phyloP scores from a whole-genome alignment of 2,113 vertebrate genomes.

The Tricholaema leucomelas region DNA sequence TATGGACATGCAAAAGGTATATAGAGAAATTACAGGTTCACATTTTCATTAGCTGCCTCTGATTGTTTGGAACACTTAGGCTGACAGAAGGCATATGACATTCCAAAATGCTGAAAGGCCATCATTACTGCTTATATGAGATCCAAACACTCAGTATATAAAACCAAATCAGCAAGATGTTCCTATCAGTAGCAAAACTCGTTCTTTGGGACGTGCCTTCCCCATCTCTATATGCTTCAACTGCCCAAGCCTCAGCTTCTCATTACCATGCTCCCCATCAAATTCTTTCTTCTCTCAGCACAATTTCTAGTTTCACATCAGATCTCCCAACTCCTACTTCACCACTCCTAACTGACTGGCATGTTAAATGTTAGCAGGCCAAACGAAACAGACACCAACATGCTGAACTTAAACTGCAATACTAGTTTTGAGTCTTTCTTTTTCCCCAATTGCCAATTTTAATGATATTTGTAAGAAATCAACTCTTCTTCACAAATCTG shows the following conservation, averaged over 20 bases:
- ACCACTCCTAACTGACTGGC: neutral
- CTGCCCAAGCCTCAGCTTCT: neutral
- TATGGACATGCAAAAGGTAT: neutral
- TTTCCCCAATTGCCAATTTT: neutral
- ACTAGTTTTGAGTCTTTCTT: neutral
- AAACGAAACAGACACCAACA: neutral
- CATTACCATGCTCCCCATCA: neutral
- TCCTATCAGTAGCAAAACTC: neutral
- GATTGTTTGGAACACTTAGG: neutral
- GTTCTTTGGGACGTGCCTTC: neutral
- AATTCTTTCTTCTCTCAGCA: neutral
- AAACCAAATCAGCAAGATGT: neutral
- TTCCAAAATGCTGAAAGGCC: neutral
- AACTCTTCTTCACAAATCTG: neutral
- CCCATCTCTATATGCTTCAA: neutral
- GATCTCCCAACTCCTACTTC: neutral
- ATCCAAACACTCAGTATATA: neutral
- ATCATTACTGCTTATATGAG: neutral
- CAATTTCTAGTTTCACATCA: neutral
- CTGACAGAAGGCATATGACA: neutral
- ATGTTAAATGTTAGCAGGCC: neutral
- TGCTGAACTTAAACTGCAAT: neutral
- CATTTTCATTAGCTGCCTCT: neutral
- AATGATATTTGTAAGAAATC: neutral
- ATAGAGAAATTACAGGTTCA: neutral